A percentile compares a stretch with the other conserved stretches of the same genome.
Conservation (phyloP, 2,797 vertebrate genomes). For the Eidolon dupreanum region DNA sequence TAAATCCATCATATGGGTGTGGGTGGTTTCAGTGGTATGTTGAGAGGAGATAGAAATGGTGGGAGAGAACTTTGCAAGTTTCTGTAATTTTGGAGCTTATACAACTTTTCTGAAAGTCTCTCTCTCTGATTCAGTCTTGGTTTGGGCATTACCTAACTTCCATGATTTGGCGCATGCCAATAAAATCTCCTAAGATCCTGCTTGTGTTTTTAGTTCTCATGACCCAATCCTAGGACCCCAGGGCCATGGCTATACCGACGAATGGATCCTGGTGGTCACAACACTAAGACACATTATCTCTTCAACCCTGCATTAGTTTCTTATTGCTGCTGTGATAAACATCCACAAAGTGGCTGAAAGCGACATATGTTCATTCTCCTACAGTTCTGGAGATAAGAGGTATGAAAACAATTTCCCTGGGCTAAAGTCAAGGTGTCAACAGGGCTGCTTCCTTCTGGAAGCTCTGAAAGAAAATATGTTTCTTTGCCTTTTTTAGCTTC, state of each 20-base stretch:
- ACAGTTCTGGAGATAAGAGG: not conserved
- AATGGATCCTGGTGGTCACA: not conserved
- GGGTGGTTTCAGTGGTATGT: not conserved
- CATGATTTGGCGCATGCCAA: not conserved
- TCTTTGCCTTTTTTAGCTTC: not conserved
- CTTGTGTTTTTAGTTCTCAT: not conserved
- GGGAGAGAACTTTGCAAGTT: not conserved
- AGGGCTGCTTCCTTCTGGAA: not conserved
- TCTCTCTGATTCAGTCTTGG: not conserved
- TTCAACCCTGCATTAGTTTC: not conserved
- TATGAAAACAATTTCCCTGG: not conserved
- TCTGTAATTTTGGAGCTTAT: not conserved
- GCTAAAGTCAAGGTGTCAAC: not conserved
- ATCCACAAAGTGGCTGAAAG: not conserved
- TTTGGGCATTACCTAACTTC: not conserved
- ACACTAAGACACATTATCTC: not conserved
- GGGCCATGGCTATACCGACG: too few species aligned
- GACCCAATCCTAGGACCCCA: too few species aligned
- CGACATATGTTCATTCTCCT: rapidly evolving
- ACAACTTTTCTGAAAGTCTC: not conserved
- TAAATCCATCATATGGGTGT: not conserved
- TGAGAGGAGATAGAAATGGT: not conserved
- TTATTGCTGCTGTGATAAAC: not conserved
- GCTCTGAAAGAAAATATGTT: not conserved
- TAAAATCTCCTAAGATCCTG: not conserved